These are phyloP conservation scores for Oegoconia quadripuncta DNA, from an alignment of 2,888 invertebrate genomes.

Conservation along the genomic window DNA sequence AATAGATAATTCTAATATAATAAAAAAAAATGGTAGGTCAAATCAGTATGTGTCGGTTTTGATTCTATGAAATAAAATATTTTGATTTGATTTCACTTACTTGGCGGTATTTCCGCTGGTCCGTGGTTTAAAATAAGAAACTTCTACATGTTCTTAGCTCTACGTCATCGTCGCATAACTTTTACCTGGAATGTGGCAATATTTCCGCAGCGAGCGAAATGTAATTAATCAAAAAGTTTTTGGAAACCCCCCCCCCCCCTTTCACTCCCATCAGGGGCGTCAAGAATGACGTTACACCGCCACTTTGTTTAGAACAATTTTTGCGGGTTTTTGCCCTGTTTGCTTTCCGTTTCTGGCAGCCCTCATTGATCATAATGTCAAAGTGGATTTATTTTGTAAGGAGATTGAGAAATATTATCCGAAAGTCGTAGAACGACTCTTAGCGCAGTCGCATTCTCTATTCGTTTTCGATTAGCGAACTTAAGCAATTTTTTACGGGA, in stretches of 20 bases:
- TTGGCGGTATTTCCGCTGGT: too few species aligned
- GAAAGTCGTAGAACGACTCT: too few species aligned
- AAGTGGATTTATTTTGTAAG: neutral
- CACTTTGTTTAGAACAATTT: constrained; percentile 6
- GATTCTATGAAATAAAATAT: too few species aligned
- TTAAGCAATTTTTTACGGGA: too few species aligned
- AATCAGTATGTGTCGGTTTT: too few species aligned
- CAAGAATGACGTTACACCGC: constrained; percentile 33
- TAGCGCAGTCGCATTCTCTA: too few species aligned
- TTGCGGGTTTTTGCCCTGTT: neutral
- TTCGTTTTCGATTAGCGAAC: too few species aligned
- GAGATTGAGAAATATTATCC: too few species aligned
- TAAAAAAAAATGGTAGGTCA: too few species aligned
- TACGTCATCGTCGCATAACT: constrained; percentile 45
- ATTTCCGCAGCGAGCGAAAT: constrained; percentile 65
- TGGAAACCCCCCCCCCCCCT: constrained; percentile 34
- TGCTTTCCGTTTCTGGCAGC: neutral
- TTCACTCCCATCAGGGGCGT: constrained; percentile 22
- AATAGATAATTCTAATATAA: too few species aligned
- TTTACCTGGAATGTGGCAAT: constrained; percentile 64
- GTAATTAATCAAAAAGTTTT: constrained; percentile 78
- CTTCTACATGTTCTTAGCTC: constrained; percentile 27
- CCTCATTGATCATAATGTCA: constrained; percentile 2
- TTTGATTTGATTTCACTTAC: too few species aligned
- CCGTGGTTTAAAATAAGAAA: too few species aligned